Percentiles rank a stretch among this genome's conserved stretches.
Evolutionary conservation across 2,797 vertebrate species (phyloP).

Genomic region (Crocidura indochinensis): DNA sequence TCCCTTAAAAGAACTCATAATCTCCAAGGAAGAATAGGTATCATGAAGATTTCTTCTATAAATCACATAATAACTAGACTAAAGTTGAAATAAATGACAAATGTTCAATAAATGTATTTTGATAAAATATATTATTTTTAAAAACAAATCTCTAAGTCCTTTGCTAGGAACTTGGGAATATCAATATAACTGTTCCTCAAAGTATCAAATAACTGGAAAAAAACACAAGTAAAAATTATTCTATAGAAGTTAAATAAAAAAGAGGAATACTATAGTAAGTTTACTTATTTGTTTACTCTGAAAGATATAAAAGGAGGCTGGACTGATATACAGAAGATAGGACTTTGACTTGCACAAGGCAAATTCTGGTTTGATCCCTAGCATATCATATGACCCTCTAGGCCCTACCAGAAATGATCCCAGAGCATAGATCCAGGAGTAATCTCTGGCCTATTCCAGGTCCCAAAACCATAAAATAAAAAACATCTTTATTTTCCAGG

Average conservation of each 20-base stretch:
- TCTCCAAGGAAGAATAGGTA: constrained; percentile 8
- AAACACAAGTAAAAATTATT: neutral
- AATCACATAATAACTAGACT: constrained; percentile 20
- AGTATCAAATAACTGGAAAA: neutral
- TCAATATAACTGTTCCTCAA: constrained; percentile 50
- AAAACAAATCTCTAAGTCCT: constrained; percentile 47
- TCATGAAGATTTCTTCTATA: constrained; percentile 39
- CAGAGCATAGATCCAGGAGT: no score
- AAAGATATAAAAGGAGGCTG: constrained; percentile 11
- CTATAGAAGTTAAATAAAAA: no score
- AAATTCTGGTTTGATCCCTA: no score
- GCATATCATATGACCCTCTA: no score
- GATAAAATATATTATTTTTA: constrained; percentile 31
- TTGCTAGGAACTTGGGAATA: neutral
- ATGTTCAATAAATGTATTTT: constrained; percentile 23
- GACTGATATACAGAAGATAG: neutral
- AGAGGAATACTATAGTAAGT: no score
- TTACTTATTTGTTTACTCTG: neutral
- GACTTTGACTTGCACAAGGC: no score
- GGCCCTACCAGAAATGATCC: no score
- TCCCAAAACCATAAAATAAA: no score
- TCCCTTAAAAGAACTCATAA: neutral
- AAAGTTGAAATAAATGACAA: constrained; percentile 57
- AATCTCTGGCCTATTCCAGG: no score
- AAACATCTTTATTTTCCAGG: neutral